These are phyloP conservation scores for Drosophila tanythrix DNA, from an alignment of 2,888 invertebrate species.

Conservation along the genomic window DNA sequence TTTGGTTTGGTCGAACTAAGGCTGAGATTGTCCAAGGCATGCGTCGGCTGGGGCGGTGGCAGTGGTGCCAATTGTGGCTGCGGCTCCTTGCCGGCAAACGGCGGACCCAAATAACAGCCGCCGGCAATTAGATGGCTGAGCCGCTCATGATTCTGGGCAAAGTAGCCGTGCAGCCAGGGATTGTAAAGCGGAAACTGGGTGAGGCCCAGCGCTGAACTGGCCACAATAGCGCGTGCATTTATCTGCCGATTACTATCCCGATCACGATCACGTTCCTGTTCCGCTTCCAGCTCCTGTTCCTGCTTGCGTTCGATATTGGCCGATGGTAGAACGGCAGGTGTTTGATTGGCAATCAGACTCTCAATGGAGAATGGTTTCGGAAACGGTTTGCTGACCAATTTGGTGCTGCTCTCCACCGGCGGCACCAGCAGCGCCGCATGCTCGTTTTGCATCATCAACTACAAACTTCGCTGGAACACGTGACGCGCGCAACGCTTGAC, in stretches of 20 bases:
- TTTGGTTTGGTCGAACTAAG: constrained; percentile 44
- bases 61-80: constrained; percentile 26
- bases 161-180: constrained; percentile 85
- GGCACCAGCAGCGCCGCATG: constrained; percentile 43
- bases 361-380: constrained; percentile 85
- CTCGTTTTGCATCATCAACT: constrained; percentile 43
- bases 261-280: constrained; percentile 29
- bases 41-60: constrained; percentile 40
- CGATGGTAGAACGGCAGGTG: constrained; percentile 44
- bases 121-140: constrained; percentile 82
- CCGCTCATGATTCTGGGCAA: constrained; percentile 84
- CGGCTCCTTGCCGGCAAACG: constrained; percentile 48
- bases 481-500: constrained; percentile 48
- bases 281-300: constrained; percentile 20
- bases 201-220: constrained; percentile 80
- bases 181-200: constrained; percentile 84
- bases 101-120: constrained; percentile 70
- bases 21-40: constrained; percentile 55
- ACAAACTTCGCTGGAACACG: constrained; percentile 13
- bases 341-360: constrained; percentile 83
- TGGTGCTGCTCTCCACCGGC: constrained; percentile 37
- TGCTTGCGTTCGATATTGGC: constrained; percentile 1
- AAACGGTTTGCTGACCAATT: constrained; percentile 70
- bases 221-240: constrained; percentile 78
- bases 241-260: constrained; percentile 61